These are phyloP conservation scores for Germaria angustata DNA, from an alignment of 2,888 invertebrate genomes.

Conservation along the genomic window DNA sequence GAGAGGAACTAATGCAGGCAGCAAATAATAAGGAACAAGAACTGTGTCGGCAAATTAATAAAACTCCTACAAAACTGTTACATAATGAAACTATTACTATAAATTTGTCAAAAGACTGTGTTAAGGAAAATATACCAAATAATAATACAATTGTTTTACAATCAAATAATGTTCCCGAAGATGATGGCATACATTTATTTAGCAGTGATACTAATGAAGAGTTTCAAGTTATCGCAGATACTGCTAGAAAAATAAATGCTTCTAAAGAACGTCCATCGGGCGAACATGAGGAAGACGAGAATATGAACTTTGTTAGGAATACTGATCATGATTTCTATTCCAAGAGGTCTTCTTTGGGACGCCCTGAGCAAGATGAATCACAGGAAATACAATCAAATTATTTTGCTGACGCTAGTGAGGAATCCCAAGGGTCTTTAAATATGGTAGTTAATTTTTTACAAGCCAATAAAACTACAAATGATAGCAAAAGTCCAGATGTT, in stretches of 20 bases:
- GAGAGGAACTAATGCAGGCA: conserved; percentile 3
- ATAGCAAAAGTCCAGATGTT: conserved; percentile 42
- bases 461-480: neutral
- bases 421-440: conserved; percentile 63
- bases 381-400: conserved; percentile 62
- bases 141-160: conserved; percentile 50
- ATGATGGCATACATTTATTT: conserved; percentile 50
- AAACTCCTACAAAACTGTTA: conserved; percentile 34
- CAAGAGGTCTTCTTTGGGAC: conserved; percentile 58
- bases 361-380: conserved; percentile 17
- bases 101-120: conserved; percentile 54
- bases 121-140: conserved; percentile 64
- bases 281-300: conserved; percentile 13
- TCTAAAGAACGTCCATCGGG: neutral
- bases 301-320: conserved; percentile 59
- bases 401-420: conserved; percentile 68
- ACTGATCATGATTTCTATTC: conserved; percentile 76
- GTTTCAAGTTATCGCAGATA: conserved; percentile 60
- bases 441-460: conserved; percentile 24
- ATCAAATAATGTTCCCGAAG: conserved; percentile 45
- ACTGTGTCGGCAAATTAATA: conserved; percentile 4
- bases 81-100: conserved; percentile 36
- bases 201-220: conserved; percentile 70
- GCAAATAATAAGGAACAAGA: conserved; percentile 48
- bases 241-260: conserved; percentile 37